Evolutionary conservation across 2,797 vertebrate genomes (phyloP).

Genomic region (Cynopterus sphinx): DNA sequence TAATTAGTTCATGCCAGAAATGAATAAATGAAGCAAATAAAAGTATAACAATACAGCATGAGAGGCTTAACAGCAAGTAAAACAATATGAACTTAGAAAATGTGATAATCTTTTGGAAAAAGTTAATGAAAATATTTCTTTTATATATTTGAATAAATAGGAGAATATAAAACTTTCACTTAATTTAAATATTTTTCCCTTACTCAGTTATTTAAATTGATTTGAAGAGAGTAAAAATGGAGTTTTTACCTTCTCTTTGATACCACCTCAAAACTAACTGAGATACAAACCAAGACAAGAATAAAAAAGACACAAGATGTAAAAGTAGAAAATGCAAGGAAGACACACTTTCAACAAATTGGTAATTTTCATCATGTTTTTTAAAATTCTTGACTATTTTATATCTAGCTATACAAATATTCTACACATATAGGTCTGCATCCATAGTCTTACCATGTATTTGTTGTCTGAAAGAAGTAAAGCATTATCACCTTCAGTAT

Average conservation of each 20-base stretch:
- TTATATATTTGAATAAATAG: not conserved
- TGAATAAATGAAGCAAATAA: conserved; percentile 17
- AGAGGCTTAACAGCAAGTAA: not conserved
- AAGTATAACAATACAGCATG: not conserved
- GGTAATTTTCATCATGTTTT: not conserved
- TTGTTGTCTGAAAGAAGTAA: not conserved
- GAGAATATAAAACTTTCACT: not conserved
- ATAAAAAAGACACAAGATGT: not conserved
- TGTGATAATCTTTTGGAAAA: not conserved
- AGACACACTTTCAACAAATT: not conserved
- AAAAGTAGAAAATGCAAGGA: not conserved
- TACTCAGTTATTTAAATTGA: not conserved
- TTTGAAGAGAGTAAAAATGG: not conserved
- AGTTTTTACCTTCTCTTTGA: not conserved
- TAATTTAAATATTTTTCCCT: not conserved
- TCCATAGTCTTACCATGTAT: not conserved
- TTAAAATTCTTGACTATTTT: not conserved
- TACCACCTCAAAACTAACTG: not conserved
- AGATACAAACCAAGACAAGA: not conserved
- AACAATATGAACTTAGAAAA: not conserved
- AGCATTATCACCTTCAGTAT: not conserved
- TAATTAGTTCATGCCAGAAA: not conserved
- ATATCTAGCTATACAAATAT: not conserved
- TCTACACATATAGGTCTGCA: not conserved
- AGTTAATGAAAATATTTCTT: not conserved